Conservation (phyloP, 2,888 invertebrate genomes). For the Portevinia maculata region DNA sequence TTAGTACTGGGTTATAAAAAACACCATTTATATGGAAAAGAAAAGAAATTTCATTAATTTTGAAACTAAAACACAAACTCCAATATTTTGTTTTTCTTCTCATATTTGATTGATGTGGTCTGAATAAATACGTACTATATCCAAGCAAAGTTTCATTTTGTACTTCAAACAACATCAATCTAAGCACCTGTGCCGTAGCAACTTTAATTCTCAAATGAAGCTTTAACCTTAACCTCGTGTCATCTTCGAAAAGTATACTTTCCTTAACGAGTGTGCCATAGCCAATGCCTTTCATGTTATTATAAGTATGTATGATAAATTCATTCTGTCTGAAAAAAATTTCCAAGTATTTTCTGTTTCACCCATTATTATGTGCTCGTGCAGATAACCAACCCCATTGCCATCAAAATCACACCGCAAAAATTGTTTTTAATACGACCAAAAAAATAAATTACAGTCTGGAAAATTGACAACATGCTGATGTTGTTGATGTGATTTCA, state of each 20-base stretch:
- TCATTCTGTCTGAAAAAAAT: constrained; percentile 16
- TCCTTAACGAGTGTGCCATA: not conserved
- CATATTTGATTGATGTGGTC: too few relatives aligned
- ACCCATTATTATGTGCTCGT: not conserved
- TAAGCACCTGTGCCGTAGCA: too few relatives aligned
- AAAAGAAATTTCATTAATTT: too few relatives aligned
- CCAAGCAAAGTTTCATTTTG: too few relatives aligned
- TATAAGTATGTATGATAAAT: constrained; percentile 6
- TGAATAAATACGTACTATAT: too few relatives aligned
- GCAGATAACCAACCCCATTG: not conserved
- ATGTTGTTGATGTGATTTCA: constrained; percentile 70
- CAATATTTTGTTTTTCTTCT: too few relatives aligned
- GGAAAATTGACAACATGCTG: constrained; percentile 72
- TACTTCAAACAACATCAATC: too few relatives aligned
- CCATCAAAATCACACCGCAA: constrained; percentile 41
- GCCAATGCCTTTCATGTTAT: not conserved
- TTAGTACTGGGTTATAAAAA: too few relatives aligned
- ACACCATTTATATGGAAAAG: too few relatives aligned
- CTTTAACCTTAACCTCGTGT: not conserved
- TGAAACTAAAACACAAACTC: too few relatives aligned
- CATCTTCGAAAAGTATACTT: constrained; percentile 4
- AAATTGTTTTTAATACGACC: constrained; percentile 66
- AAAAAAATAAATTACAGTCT: constrained; percentile 69
- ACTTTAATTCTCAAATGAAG: not conserved
- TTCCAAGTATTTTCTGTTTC: constrained; percentile 17